Evolutionary conservation across 2,797 vertebrate species (phyloP).

Genomic region (Bovichtus diacanthus): DNA sequence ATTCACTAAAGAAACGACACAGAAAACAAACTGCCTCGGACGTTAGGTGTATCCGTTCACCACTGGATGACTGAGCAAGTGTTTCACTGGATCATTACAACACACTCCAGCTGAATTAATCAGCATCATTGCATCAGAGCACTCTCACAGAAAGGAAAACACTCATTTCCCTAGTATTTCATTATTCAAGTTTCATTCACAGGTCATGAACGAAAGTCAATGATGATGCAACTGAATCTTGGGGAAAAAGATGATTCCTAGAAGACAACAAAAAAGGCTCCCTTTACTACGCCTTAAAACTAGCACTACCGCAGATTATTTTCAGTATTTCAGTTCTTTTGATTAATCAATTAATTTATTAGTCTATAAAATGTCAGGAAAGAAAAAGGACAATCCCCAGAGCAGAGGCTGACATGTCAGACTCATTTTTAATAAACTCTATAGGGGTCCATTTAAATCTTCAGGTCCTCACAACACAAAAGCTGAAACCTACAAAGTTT

Average conservation of each 20-base stretch:
- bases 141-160: not conserved
- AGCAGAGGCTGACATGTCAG: not conserved
- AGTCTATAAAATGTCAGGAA: not conserved
- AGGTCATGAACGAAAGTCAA: not conserved
- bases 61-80: not conserved
- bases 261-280: not conserved
- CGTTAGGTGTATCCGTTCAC: not conserved
- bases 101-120: not conserved
- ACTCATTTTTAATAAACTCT: not conserved
- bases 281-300: not conserved
- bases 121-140: not conserved
- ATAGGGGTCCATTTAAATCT: not conserved
- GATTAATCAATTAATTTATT: not conserved
- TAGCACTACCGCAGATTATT: not conserved
- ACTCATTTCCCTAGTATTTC: not conserved
- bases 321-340: not conserved
- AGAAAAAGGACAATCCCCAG: not conserved
- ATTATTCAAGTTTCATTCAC: not conserved
- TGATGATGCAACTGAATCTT: slow-evolving; percentile 5
- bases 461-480: not conserved
- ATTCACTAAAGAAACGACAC: not conserved
- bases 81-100: not conserved
- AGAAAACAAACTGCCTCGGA: not conserved
- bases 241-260: not conserved
- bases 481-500: not conserved